Evolutionary conservation across 2,888 invertebrate species (phyloP).

Genomic region (Bhutanitis thaidina): DNA sequence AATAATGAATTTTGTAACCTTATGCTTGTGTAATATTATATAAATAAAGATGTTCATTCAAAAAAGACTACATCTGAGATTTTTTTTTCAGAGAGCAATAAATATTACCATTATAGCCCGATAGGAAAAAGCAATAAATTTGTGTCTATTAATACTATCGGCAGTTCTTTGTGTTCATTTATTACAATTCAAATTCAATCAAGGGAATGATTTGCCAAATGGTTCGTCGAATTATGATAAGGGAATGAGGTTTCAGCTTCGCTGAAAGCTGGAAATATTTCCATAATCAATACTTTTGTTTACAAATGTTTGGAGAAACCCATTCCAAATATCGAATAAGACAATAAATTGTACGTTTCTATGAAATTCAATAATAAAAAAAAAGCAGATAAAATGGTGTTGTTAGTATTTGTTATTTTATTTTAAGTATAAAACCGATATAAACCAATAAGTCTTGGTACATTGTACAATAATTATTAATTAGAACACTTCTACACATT

Average conservation of each 20-base stretch:
- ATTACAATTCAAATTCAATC: slow-evolving; percentile 42
- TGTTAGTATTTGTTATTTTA: too few species aligned
- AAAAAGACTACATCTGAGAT: too few species aligned
- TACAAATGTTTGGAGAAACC: slow-evolving; percentile 7
- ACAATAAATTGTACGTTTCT: neutral
- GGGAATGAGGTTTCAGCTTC: slow-evolving; percentile 22
- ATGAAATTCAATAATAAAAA: too few species aligned
- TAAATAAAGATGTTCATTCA: too few species aligned
- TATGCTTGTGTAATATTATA: too few species aligned
- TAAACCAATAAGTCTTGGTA: too few species aligned
- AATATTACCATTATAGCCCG: slow-evolving; percentile 17
- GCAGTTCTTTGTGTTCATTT: slow-evolving; percentile 27
- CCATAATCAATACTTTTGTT: slow-evolving; percentile 11
- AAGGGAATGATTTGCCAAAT: slow-evolving; percentile 42
- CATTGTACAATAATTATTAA: too few species aligned
- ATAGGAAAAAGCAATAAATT: slow-evolving; percentile 30
- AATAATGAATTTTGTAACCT: too few species aligned
- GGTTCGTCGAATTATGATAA: slow-evolving; percentile 18
- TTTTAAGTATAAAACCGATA: too few species aligned
- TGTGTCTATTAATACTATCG: slow-evolving; percentile 35
- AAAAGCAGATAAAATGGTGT: too few species aligned
- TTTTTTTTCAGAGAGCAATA: slow-evolving; percentile 6
- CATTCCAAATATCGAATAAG: slow-evolving; percentile 1
- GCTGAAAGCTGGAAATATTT: slow-evolving; percentile 21
- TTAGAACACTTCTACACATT: too few species aligned